Conservation (phyloP, 92 coral and sea anemone species). For the Epizoanthus rinbou region DNA sequence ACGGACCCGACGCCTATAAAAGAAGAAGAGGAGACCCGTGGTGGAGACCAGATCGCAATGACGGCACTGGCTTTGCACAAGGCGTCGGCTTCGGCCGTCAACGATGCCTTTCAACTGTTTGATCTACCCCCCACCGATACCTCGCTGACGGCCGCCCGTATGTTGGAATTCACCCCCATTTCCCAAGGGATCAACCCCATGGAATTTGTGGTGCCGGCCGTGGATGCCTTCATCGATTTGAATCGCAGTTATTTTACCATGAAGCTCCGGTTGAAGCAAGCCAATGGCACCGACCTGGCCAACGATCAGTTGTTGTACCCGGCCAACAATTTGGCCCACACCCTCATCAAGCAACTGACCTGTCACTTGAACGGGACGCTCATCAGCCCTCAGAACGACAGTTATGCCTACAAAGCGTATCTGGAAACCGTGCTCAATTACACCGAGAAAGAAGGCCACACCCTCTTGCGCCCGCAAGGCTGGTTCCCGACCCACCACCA, state of each 20-base stretch:
- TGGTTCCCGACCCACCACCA: not conserved
- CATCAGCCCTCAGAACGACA: constrained; percentile 34
- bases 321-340: constrained; percentile 10
- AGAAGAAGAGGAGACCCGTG: not conserved
- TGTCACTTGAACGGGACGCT: not conserved
- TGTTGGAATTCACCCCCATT: not conserved
- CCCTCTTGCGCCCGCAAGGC: constrained; percentile 12
- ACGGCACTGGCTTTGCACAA: constrained; percentile 8
- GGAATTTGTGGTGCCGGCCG: not conserved
- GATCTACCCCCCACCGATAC: constrained; percentile 8
- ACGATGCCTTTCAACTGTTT: constrained; percentile 20
- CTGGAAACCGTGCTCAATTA: constrained; percentile 36
- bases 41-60: not conserved
- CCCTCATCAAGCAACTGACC: constrained; percentile 18
- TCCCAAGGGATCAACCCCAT: constrained; percentile 10
- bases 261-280: not conserved
- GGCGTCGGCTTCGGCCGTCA: constrained; percentile 29
- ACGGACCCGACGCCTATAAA: not conserved
- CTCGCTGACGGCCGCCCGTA: not conserved
- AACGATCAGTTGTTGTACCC: not conserved
- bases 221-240: constrained; percentile 4
- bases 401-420: constrained; percentile 20
- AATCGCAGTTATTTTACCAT: not conserved
- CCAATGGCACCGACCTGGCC: not conserved
- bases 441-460: not conserved